phyloP scores from a whole-genome alignment of 2,888 invertebrate genomes.

The Acronicta psi region DNA sequence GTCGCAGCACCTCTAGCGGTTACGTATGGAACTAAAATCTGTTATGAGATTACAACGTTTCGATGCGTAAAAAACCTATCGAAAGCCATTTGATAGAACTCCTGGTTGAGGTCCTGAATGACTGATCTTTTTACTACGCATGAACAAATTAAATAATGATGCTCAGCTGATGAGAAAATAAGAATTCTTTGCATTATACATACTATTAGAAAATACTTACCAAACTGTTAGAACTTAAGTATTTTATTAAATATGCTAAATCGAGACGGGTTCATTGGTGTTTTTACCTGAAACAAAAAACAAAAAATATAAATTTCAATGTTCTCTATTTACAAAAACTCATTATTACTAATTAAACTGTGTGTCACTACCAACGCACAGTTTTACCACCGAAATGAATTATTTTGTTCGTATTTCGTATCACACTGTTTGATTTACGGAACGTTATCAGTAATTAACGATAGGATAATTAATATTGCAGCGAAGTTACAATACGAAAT shows the following conservation, averaged over 20 bases:
- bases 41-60: too few relatives aligned
- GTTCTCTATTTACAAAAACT: not conserved
- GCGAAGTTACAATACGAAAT: too few relatives aligned
- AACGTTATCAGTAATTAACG: not conserved
- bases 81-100: too few relatives aligned
- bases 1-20: too few relatives aligned
- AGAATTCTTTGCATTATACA: not conserved
- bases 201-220: too few relatives aligned
- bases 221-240: not conserved
- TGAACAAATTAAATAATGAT: too few relatives aligned
- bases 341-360: not conserved
- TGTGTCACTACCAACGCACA: not conserved
- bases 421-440: constrained; percentile 1
- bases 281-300: constrained; percentile 42
- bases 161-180: too few relatives aligned
- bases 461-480: too few relatives aligned
- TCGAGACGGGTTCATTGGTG: not conserved
- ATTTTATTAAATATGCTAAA: not conserved
- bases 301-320: not conserved
- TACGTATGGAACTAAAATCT: too few relatives aligned
- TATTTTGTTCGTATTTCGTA: not conserved
- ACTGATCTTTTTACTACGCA: too few relatives aligned
- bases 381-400: not conserved
- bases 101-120: too few relatives aligned
- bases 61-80: too few relatives aligned